Evolutionary conservation across 1,140 invertebrate genomes (phyloP), one percentile per base, ranked within the genome.

Genomic region (Condylostylus longicornis): DNA sequence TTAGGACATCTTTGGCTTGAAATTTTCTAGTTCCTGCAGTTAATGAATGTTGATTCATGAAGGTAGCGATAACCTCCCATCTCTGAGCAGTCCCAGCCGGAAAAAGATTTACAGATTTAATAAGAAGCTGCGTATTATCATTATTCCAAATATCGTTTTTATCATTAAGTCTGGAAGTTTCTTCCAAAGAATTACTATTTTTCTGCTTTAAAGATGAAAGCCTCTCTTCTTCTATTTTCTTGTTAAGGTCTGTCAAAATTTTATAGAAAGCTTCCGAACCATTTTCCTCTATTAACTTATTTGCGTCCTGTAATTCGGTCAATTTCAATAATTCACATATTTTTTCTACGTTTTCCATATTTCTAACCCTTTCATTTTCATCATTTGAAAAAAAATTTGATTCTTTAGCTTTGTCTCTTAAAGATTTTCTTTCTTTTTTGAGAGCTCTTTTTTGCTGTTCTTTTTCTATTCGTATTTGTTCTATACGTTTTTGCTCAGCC

Each of bases 21-120:
- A 75, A 74, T 29, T 67, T 58, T 36, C 53, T 56, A 15, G 64
- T 63, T 34, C 67, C 67, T 17, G 47, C 37, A 37, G 66, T 68
- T 20, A 56, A 64, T 12, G 71, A 69, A 54, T 98, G 94, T 54
- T 96, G 90, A 55, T 90, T 91, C 12, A 98, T 79, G 58, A 93
- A 98, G 54, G 89, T 88, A 0, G 91, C 85, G 2, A 97, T 85
- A 1, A 94, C 88, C 40, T 96, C 90, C 93, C 91, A 98, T 46
- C 89, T 71, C 53, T 94, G 83, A 59, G 79, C 84, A 0, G 93
- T 97, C 12, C 94, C 93, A 28, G 90, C 89, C 1, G 94, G 91
- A 59, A 96, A 97, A 2, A 97, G 55, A 66, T 95, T 96, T 0
- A 96, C 89, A 22, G 86, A 90, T 62, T 97, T 97, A 14, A 96